phyloP scores from a whole-genome alignment of 1,140 invertebrate species.

The Lordiphosa collinella region DNA sequence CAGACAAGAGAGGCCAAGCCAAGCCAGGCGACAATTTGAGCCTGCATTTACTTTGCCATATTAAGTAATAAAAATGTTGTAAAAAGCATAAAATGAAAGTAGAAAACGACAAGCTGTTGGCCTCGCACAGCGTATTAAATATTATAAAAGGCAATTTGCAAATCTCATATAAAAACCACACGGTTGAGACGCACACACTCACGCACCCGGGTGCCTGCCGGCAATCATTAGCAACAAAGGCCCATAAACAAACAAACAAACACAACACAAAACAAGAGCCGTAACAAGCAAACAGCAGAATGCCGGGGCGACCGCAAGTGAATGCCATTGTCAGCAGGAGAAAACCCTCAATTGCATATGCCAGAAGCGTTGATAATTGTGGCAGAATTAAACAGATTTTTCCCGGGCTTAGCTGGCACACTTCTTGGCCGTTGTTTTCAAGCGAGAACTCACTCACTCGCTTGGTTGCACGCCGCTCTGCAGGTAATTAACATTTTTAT shows the following conservation, averaged over 20 bases:
- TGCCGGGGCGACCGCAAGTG: slow-evolving; percentile 38
- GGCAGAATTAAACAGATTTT: slow-evolving; percentile 56
- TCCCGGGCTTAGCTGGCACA: slow-evolving; percentile 4
- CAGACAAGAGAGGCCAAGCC: not conserved
- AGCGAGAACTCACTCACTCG: not conserved
- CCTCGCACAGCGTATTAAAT: slow-evolving; percentile 49
- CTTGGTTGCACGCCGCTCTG: slow-evolving; percentile 14
- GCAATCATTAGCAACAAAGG: slow-evolving; percentile 64
- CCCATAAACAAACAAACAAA: slow-evolving; percentile 39
- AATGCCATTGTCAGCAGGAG: slow-evolving; percentile 24
- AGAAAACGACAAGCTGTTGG: slow-evolving; percentile 25
- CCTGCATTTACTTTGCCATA: slow-evolving; percentile 42
- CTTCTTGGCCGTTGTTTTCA: slow-evolving; percentile 25
- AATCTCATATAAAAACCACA: slow-evolving; percentile 67
- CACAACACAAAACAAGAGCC: slow-evolving; percentile 29
- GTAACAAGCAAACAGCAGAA: slow-evolving; percentile 36
- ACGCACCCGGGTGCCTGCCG: slow-evolving; percentile 27
- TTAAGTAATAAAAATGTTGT: slow-evolving; percentile 68
- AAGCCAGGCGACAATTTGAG: slow-evolving; percentile 47
- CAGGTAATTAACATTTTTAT: slow-evolving; percentile 69
- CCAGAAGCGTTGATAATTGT: slow-evolving; percentile 52
- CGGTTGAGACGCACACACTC: slow-evolving; percentile 26
- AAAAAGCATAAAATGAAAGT: slow-evolving; percentile 59
- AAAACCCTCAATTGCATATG: slow-evolving; percentile 65
- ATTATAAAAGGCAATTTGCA: slow-evolving; percentile 71